Conservation (phyloP, 1,140 invertebrate species). For the Drosophila murphyi region DNA sequence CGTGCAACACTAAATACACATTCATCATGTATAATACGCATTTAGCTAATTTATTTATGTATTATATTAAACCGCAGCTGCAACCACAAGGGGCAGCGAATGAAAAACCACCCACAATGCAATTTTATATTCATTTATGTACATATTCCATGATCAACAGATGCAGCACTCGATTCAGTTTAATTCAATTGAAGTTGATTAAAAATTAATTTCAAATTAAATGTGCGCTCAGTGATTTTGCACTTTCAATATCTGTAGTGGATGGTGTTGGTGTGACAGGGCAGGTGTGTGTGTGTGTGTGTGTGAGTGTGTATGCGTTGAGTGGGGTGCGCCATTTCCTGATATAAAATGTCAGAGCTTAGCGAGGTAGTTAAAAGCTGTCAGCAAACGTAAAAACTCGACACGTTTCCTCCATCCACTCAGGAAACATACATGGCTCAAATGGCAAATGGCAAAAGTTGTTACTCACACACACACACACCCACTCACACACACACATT, state of each 20-base stretch:
- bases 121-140: conserved; percentile 26
- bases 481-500: conserved; percentile 13
- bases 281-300: background rate
- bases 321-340: conserved; percentile 1
- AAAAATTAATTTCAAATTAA: conserved; percentile 81
- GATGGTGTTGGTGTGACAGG: background rate
- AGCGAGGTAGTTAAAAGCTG: conserved; percentile 35
- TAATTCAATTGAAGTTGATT: conserved; percentile 77
- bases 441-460: conserved; percentile 64
- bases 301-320: background rate
- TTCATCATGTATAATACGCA: conserved; percentile 71
- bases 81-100: background rate
- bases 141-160: background rate
- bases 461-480: conserved; percentile 3
- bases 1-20: conserved; percentile 42
- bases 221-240: conserved; percentile 71
- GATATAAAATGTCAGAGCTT: conserved; percentile 27
- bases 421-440: background rate
- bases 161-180: conserved; percentile 42
- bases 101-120: conserved; percentile 1
- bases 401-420: conserved; percentile 23
- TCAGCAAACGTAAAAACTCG: conserved; percentile 33
- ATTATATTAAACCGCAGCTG: conserved; percentile 11
- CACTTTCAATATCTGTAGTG: conserved; percentile 27
- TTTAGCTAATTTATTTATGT: conserved; percentile 76